Evolutionary conservation across 2,888 invertebrate genomes (phyloP).

Genomic region (Augiades crinisus): DNA sequence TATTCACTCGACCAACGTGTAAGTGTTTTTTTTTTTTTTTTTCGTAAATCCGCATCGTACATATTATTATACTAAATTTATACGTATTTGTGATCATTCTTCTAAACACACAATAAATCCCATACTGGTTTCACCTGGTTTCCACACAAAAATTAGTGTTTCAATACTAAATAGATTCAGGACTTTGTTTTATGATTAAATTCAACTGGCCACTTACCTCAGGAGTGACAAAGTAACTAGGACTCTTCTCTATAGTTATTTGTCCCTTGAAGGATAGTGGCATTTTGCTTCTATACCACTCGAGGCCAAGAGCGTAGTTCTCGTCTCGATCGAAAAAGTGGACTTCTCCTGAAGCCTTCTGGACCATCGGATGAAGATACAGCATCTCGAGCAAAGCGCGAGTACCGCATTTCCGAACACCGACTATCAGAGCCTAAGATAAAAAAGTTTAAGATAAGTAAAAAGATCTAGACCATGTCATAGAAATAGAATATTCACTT

Average conservation of each 20-base stretch:
- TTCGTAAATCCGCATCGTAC: neutral
- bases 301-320: constrained; percentile 94
- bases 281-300: constrained; percentile 98
- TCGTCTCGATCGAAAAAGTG: constrained; percentile 98
- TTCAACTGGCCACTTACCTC: no score
- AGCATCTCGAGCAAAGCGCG: constrained; percentile 97
- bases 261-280: constrained; percentile 95
- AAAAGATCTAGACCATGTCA: no score
- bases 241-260: constrained; percentile 98
- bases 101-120: no score
- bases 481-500: no score
- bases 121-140: no score
- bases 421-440: constrained; percentile 91
- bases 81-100: no score
- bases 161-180: no score
- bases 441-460: no score
- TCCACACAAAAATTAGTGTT: no score
- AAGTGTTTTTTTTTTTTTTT: neutral
- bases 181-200: no score
- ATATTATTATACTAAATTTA: no score
- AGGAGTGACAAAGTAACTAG: constrained; percentile 97
- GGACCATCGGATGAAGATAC: constrained; percentile 95
- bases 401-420: constrained; percentile 98
- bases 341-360: constrained; percentile 96
- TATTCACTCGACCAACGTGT: no score